Evolutionary conservation across 2,888 invertebrate genomes (phyloP).

Genomic region (Apomyelois bistriatella): DNA sequence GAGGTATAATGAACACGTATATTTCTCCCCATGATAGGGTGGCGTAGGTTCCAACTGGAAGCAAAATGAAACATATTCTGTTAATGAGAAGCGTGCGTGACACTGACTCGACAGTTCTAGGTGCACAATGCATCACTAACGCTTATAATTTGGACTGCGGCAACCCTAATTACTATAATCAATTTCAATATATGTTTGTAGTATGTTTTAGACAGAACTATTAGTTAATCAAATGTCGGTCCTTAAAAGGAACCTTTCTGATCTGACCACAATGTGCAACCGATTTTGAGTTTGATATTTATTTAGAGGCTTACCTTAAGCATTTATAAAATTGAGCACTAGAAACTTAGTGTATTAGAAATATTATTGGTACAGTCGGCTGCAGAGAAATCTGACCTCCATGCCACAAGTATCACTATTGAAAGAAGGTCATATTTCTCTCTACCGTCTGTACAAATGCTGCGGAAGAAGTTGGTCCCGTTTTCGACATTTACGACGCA

Average conservation of each 20-base stretch:
- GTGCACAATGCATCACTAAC: slow-evolving; percentile 2
- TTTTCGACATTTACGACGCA: slow-evolving; percentile 22
- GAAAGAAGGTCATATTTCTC: no score
- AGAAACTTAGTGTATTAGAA: slow-evolving; percentile 4
- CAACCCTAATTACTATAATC: slow-evolving; percentile 3
- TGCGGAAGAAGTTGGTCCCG: slow-evolving; percentile 16
- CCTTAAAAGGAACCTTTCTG: not conserved
- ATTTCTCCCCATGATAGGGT: slow-evolving; percentile 4
- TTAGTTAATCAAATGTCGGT: not conserved
- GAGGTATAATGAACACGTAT: slow-evolving; percentile 6
- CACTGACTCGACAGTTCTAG: slow-evolving; percentile 10
- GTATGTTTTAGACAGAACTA: not conserved
- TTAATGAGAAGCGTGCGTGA: slow-evolving; percentile 13
- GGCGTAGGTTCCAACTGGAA: not conserved
- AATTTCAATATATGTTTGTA: not conserved
- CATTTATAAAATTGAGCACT: not conserved
- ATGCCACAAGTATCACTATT: no score
- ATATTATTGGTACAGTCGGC: not conserved
- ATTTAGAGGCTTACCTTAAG: not conserved
- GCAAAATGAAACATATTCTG: not conserved
- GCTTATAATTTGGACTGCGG: slow-evolving; percentile 5
- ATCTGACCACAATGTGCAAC: not conserved
- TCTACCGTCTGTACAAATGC: slow-evolving; percentile 1
- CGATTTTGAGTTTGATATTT: not conserved
- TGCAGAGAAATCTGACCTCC: no score